phyloP scores from a whole-genome alignment of 2,888 invertebrate species.

The Leptinotarsa haldemani region DNA sequence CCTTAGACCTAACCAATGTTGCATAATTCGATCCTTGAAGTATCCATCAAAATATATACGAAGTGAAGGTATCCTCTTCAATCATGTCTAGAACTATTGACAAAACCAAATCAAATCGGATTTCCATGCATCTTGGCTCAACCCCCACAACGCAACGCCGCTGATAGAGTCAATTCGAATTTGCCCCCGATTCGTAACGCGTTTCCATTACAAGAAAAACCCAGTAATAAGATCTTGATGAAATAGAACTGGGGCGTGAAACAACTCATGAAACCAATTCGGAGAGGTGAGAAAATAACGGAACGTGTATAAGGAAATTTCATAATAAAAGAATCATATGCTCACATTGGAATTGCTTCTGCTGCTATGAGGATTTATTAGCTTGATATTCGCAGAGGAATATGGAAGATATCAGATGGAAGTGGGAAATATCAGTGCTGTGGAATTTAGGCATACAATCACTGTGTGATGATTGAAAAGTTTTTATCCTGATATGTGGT shows the following conservation, averaged over 20 bases:
- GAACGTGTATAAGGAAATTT: conserved; percentile 39
- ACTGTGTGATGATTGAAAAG: too few relatives aligned
- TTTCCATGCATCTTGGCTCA: not conserved
- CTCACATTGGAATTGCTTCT: conserved; percentile 31
- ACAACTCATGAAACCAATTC: conserved; percentile 5
- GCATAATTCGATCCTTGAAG: too few relatives aligned
- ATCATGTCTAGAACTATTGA: too few relatives aligned
- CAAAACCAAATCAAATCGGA: too few relatives aligned
- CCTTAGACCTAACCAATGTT: too few relatives aligned
- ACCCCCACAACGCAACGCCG: not conserved
- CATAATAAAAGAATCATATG: conserved; percentile 36
- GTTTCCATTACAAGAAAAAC: conserved; percentile 10
- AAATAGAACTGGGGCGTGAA: not conserved
- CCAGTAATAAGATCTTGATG: conserved; percentile 4
- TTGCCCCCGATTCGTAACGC: not conserved
- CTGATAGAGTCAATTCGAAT: not conserved
- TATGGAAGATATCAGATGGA: not conserved
- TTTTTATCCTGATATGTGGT: too few relatives aligned
- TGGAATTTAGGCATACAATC: too few relatives aligned
- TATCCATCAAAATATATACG: too few relatives aligned
- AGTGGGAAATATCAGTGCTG: not conserved
- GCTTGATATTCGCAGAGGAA: not conserved
- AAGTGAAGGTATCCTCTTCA: too few relatives aligned
- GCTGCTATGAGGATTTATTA: conserved; percentile 27
- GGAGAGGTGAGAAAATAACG: conserved; percentile 31